Base-by-base conservation (phyloP, 2,888 invertebrate genomes). In the Choreutis nemorana region DNA sequence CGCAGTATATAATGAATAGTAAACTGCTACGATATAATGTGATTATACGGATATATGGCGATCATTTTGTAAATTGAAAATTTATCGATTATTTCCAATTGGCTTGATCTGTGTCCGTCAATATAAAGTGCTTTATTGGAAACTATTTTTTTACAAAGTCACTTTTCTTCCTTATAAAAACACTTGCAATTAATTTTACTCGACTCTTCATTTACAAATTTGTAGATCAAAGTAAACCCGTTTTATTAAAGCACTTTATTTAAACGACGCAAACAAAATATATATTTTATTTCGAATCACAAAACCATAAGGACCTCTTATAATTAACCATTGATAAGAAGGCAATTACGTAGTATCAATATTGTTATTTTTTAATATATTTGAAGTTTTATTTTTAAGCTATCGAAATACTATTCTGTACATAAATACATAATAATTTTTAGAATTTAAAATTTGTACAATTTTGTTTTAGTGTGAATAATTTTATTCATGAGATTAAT, bases 281-380 rank as follows among this genome's bases (percentile, higher is more conserved):
- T 42, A 48, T 49, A 48, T 46, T 52, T 53, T 50, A 58, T 60
- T 63, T 61, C 59, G 64, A 65, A 66, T 64, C 65, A 68, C 70
- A 75, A 73, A 80, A 80, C 80, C 80, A 71, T 64, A 79, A 71
- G 75, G 80, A 80, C 79, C 80, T 80, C 80, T 78, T 79, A 77
- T 77, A 73, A 72, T 65, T 77, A 77, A 78, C 77, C 77, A 77
- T 78, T 77, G 77, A 77, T 77, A 71, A 77, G 77, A 78, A 73
- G 75, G 75, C 75, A 67, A 73, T 73, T 77, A n/a, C n/a, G n/a
- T n/a, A 75, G 70, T 75, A 71, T 65, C 68, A 64, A 75, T 77
- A 73, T 75, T 78, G 75, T 78, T 78, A 77, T 77, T 71, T 73
- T 78, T 78, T 78, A 78, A 78, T 77, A 78, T 78, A 78, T 78